Percentiles rank a stretch among this genome's conserved stretches.
Conservation (phyloP, 2,888 invertebrate species). For the Drosophila cyrtoloma region DNA sequence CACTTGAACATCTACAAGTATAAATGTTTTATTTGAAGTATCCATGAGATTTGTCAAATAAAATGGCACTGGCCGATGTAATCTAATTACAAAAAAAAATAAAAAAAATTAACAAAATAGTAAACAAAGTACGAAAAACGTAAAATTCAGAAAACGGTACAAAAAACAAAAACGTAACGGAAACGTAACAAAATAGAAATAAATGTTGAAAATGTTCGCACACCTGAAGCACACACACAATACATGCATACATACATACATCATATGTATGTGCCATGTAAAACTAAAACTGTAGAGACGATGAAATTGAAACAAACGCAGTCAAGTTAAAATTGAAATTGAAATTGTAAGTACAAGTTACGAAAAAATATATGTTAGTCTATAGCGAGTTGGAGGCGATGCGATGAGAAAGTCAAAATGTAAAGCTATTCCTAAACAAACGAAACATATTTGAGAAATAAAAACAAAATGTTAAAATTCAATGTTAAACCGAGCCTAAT, state of each 20-base stretch:
- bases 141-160: conserved; percentile 34
- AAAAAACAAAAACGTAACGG: conserved; percentile 58
- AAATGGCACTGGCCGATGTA: conserved; percentile 56
- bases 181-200: conserved; percentile 58
- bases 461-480: conserved; percentile 61
- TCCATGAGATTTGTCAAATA: conserved; percentile 50
- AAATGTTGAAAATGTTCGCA: conserved; percentile 59
- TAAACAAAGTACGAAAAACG: conserved; percentile 45
- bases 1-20: conserved; percentile 39
- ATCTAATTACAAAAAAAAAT: conserved; percentile 60
- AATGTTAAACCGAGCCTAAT: conserved; percentile 37
- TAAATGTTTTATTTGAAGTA: conserved; percentile 43
- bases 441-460: conserved; percentile 54
- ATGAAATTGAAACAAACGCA: conserved; percentile 23
- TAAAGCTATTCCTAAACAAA: conserved; percentile 64
- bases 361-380: conserved; percentile 22
- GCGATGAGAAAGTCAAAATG: conserved; percentile 46
- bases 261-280: conserved; percentile 16
- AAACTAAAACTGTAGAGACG: conserved; percentile 22
- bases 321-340: conserved; percentile 53
- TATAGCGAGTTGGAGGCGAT: conserved; percentile 18
- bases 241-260: conserved; percentile 27
- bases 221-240: conserved; percentile 45
- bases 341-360: conserved; percentile 54
- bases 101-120: conserved; percentile 8